Conservation (phyloP, 2,113 vertebrate genomes). For the Ailuropoda melanoleuca region DNA sequence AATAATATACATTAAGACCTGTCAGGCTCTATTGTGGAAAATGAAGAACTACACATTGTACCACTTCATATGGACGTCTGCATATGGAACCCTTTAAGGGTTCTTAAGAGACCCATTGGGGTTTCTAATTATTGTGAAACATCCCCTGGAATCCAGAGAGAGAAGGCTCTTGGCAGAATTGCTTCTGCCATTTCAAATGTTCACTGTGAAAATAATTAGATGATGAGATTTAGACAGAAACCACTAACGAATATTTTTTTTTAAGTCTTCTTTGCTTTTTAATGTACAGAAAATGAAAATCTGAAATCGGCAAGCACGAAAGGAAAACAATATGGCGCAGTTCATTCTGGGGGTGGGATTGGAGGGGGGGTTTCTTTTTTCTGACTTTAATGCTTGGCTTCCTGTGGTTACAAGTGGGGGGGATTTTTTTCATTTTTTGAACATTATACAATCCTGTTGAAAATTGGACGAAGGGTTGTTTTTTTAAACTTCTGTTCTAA, state of each 20-base stretch:
- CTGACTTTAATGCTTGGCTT: conserved; percentile 85
- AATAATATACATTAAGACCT: conserved; percentile 86
- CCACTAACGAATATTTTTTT: conserved; percentile 87
- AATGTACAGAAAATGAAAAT: conserved; percentile 84
- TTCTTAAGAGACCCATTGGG: conserved; percentile 88
- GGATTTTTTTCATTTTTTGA: conserved; percentile 84
- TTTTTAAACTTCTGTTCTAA: conserved; percentile 81
- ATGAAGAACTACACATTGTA: conserved; percentile 82
- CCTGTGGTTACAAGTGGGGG: conserved; percentile 86
- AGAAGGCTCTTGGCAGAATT: conserved; percentile 83
- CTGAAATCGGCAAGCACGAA: conserved; percentile 82
- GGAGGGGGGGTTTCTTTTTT: conserved; percentile 55
- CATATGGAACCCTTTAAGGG: conserved; percentile 89
- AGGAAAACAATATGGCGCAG: conserved; percentile 81
- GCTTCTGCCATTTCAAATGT: conserved; percentile 86
- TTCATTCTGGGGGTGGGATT: conserved; percentile 67
- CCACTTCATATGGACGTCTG: conserved; percentile 81
- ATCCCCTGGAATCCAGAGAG: conserved; percentile 81
- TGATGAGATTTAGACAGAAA: conserved; percentile 89
- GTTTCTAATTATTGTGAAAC: conserved; percentile 90
- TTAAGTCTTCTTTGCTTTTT: conserved; percentile 79
- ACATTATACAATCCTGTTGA: conserved; percentile 83
- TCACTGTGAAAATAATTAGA: conserved; percentile 89
- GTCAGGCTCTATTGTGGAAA: conserved; percentile 84
- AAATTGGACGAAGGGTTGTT: conserved; percentile 76